Percentiles rank a stretch among this genome's conserved stretches.
Conservation (phyloP, 2,797 vertebrate species). For the Ciconia nigra region DNA sequence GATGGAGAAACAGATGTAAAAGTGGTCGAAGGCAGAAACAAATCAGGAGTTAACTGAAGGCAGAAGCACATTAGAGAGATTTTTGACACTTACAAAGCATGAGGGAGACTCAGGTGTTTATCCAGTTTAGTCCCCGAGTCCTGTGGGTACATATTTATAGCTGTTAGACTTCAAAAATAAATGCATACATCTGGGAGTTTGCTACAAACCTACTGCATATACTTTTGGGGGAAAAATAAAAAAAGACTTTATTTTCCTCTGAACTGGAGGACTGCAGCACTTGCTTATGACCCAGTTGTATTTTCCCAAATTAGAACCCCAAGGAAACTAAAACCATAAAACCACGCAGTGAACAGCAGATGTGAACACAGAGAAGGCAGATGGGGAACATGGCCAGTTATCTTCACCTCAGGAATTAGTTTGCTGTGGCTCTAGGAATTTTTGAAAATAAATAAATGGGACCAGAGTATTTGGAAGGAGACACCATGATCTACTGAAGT, state of each 20-base stretch:
- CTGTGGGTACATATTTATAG: background rate
- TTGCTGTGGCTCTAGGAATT: background rate
- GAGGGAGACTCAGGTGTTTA: background rate
- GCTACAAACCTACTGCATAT: background rate
- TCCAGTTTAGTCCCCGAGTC: background rate
- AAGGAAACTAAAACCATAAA: background rate
- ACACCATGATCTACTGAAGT: background rate
- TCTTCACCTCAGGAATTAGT: background rate
- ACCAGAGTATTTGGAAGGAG: background rate
- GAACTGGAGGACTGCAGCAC: background rate
- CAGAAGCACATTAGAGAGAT: background rate
- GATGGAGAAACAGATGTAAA: conserved; percentile 19
- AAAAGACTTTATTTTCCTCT: background rate
- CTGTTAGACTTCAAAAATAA: background rate
- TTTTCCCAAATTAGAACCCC: background rate
- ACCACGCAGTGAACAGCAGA: accelerated
- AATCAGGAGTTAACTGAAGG: background rate
- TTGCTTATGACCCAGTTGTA: background rate
- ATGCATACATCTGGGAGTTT: background rate
- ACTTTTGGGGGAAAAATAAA: background rate
- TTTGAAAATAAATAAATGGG: background rate
- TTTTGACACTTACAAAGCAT: background rate
- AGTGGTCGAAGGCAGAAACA: background rate
- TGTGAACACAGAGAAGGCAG: background rate
- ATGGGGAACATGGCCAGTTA: background rate